These are phyloP conservation scores for Psittacula echo DNA, from an alignment of 2,797 vertebrate genomes.

Conservation along the genomic window DNA sequence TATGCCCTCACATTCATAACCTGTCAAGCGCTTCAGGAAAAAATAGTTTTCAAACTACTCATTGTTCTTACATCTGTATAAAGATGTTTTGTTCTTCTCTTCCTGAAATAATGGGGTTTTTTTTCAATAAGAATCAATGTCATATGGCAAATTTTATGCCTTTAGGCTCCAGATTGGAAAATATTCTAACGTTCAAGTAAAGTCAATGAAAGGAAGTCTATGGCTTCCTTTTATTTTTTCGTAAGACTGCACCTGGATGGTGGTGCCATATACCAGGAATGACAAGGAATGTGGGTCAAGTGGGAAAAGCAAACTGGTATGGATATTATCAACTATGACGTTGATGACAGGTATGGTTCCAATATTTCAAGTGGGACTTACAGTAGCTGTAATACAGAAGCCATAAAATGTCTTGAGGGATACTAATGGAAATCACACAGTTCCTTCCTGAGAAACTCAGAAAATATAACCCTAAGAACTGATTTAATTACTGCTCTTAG, in stretches of 20 bases:
- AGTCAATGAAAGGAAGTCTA: not conserved
- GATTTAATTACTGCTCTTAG: slow-evolving; percentile 20
- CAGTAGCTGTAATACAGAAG: not conserved
- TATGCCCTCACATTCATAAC: not conserved
- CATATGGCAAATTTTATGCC: not conserved
- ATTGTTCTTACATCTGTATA: not conserved
- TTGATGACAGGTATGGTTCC: not conserved
- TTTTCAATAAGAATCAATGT: not conserved
- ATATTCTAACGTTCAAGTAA: not conserved
- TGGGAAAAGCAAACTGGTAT: not conserved
- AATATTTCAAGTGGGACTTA: slow-evolving; percentile 7
- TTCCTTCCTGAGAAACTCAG: not conserved
- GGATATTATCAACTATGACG: not conserved
- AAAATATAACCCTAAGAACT: not conserved
- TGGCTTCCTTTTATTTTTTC: not conserved
- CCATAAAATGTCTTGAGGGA: not conserved
- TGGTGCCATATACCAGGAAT: not conserved
- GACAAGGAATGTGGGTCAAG: not conserved
- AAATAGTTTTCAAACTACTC: not conserved
- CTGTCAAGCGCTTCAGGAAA: not conserved
- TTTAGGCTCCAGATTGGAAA: not conserved
- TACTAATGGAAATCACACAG: not conserved
- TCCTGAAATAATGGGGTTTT: not conserved
- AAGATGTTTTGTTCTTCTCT: not conserved
- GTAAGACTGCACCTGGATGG: not conserved